These are phyloP conservation scores for Oncorhynchus kisutch DNA, from an alignment of 2,113 vertebrate species.

Conservation along the genomic window DNA sequence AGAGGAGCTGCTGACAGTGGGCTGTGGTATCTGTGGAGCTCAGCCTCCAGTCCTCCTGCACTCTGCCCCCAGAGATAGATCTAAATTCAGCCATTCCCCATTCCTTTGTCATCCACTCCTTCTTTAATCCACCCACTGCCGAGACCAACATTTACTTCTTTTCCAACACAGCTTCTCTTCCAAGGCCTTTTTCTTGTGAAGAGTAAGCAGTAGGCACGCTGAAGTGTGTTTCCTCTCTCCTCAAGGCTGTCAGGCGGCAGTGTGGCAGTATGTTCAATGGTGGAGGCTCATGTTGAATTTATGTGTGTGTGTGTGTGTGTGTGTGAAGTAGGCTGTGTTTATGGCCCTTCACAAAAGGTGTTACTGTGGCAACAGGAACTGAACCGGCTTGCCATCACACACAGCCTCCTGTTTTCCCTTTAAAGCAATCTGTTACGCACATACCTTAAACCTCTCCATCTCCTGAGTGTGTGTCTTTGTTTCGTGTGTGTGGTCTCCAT, in stretches of 20 bases:
- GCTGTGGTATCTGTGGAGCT: not conserved
- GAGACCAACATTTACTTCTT: not conserved
- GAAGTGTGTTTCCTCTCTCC: not conserved
- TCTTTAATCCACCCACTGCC: not conserved
- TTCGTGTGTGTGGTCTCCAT: too few species aligned
- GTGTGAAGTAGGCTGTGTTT: slow-evolving; percentile 29
- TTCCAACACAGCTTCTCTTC: slow-evolving; percentile 2
- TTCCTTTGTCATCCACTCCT: not conserved
- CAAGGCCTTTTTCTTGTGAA: not conserved
- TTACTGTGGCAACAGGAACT: slow-evolving; percentile 57
- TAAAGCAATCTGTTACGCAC: not conserved
- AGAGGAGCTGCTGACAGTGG: slow-evolving; percentile 8
- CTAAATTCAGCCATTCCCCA: not conserved
- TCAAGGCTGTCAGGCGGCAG: too few species aligned
- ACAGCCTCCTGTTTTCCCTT: slow-evolving; percentile 15
- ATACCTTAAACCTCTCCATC: not conserved
- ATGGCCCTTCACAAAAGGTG: slow-evolving; percentile 41
- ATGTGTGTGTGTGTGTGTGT: too few species aligned
- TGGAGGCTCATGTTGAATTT: not conserved
- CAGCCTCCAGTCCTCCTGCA: not conserved
- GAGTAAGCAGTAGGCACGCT: not conserved
- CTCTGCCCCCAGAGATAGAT: not conserved
- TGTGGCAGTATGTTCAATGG: too few species aligned
- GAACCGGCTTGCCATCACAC: slow-evolving; percentile 28
- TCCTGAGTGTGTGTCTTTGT: not conserved